Base-by-base conservation (phyloP, 2,797 vertebrate genomes). In the Mormyrops boulengeri region DNA sequence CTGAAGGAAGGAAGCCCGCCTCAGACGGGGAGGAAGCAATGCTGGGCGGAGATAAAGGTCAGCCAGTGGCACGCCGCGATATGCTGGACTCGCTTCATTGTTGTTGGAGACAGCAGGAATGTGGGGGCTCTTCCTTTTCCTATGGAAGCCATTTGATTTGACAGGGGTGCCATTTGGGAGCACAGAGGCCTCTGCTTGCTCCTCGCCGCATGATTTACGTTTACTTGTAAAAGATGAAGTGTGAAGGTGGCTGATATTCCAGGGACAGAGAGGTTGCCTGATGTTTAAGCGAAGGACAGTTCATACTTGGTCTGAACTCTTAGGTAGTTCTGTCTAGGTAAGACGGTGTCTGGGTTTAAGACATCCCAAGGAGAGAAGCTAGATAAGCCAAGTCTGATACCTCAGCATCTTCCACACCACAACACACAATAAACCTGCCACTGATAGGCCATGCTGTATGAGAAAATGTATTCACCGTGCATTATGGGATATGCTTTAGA, bases 21-120 rank as follows among this genome's bases (percentile, higher is more conserved):
- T 93, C 90, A 92, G 92, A 92, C 91, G 91, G 94, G 92, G 94
- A 97, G 97, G 97, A 97, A 97, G 96, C 94, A 94, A 97, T 97
- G 97, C 94, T 95, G 92, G 91, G 95, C 89, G 95, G 94, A 97
- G 97, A 97, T 98, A 97, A 97, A 97, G 96, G 95, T 92, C 94
- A 95, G 94, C 95, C 89, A 90, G 93, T 52, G 30, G 94, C 93
- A 95, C 94, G 95, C 94, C 95, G 96, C 96, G 96, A 96, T 96
- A 96, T 93, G 93, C 93, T 94, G 94, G 93, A 92, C 95, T 95
- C 94, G 93, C 94, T 93, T 91, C 95, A 95, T 96, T 96, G 96
- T 96, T 96, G 95, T 96, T 96, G 93, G 92, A 96, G 91, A 55
- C 90, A 85, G 91, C 90, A 60, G 88, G 92, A 93, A 94, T 95